Conservation (phyloP, 2,113 vertebrate species). For the Atlantisia rogersi region DNA sequence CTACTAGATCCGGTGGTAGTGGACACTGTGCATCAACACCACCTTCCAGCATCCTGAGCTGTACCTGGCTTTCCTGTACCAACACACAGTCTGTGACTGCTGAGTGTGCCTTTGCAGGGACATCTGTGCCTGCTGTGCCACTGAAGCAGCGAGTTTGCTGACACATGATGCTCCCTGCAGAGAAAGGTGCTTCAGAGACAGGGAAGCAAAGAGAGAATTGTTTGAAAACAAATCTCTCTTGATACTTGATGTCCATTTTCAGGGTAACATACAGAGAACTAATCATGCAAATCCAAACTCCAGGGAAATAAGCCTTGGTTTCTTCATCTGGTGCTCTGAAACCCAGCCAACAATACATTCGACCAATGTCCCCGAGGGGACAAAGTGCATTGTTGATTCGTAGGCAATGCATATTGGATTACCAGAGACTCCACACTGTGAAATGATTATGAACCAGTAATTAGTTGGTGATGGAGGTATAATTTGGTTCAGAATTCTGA, state of each 20-base stretch:
- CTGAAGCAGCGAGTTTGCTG: background rate
- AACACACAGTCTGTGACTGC: background rate
- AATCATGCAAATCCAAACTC: constrained; percentile 59
- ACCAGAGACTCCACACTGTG: constrained; percentile 44
- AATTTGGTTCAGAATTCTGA: constrained; percentile 45
- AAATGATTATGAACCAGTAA: constrained; percentile 54
- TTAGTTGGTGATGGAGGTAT: constrained; percentile 24
- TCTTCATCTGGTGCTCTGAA: constrained; percentile 58
- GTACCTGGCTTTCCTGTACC: background rate
- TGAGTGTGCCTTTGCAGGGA: background rate
- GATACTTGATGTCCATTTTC: constrained; percentile 36
- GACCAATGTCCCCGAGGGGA: constrained; percentile 1
- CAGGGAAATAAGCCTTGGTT: constrained; percentile 51
- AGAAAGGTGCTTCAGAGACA: constrained; percentile 10
- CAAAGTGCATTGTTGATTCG: constrained; percentile 7
- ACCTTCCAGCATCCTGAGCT: background rate
- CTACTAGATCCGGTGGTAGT: background rate
- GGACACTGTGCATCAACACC: background rate
- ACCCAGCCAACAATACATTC: constrained; percentile 7
- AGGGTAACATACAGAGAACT: background rate
- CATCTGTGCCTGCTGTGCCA: background rate
- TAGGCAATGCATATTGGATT: background rate
- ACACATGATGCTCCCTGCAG: background rate
- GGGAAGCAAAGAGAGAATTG: background rate
- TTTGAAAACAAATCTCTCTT: constrained; percentile 12